Evolutionary conservation across 2,797 vertebrate species (phyloP).

Genomic region (Poeciliopsis presidionis): DNA sequence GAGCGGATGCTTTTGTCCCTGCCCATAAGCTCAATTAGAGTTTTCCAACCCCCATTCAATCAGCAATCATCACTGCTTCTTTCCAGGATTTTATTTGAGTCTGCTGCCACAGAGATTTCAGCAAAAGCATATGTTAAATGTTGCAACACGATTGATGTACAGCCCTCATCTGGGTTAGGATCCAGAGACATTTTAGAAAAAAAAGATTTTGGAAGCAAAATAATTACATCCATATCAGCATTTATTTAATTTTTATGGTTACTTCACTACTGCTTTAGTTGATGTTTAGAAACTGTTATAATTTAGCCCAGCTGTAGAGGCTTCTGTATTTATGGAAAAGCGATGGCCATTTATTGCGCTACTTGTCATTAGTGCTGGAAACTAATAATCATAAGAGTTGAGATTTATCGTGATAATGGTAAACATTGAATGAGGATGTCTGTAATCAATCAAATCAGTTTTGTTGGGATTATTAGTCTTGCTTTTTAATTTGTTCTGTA

Average conservation of each 20-base stretch:
- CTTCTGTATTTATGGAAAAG: background rate
- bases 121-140: slow-evolving; percentile 33
- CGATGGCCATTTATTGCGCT: background rate
- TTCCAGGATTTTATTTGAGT: slow-evolving; percentile 66
- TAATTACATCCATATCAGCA: background rate
- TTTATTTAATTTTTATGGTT: background rate
- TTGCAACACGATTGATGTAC: slow-evolving; percentile 20
- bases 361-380: background rate
- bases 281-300: background rate
- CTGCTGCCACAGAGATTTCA: slow-evolving; percentile 49
- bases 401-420: background rate
- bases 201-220: background rate
- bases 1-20: slow-evolving; percentile 63
- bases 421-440: background rate
- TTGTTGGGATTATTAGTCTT: background rate
- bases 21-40: slow-evolving; percentile 48
- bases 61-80: slow-evolving; percentile 41
- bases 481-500: background rate
- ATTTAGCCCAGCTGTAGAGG: background rate
- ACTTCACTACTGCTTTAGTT: background rate
- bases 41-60: slow-evolving; percentile 54
- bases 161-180: slow-evolving; percentile 22
- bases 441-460: background rate
- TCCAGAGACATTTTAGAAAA: background rate
- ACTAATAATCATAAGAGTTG: background rate